Conservation (phyloP, 2,113 vertebrate genomes). For the Xerus inauris region DNA sequence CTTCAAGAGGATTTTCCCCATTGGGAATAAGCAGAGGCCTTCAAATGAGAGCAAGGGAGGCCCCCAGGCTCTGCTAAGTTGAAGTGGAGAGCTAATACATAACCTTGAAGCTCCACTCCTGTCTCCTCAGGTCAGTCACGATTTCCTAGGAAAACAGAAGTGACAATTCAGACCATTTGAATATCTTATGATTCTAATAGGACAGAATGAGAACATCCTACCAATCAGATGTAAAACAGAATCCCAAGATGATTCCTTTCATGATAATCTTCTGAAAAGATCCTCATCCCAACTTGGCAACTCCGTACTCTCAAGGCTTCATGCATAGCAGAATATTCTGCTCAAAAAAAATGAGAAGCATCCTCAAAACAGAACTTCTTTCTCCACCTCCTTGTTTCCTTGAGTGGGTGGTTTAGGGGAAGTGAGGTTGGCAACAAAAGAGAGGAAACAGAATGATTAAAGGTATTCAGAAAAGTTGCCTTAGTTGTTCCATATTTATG, state of each 20-base stretch:
- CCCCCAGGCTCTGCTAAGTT: not conserved
- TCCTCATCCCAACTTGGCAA: not conserved
- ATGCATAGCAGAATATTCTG: not conserved
- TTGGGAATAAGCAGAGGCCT: not conserved
- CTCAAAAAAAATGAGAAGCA: not conserved
- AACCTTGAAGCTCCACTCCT: not conserved
- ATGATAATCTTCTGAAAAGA: not conserved
- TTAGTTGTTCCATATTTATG: not conserved
- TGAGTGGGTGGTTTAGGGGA: not conserved
- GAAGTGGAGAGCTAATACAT: not conserved
- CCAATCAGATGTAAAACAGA: not conserved
- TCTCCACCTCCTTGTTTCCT: not conserved
- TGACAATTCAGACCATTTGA: constrained; percentile 52
- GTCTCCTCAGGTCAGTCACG: not conserved
- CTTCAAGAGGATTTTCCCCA: not conserved
- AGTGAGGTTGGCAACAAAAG: not conserved
- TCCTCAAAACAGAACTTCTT: not conserved
- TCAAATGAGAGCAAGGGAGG: not conserved
- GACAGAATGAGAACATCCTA: constrained; percentile 45
- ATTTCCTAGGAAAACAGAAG: constrained; percentile 1
- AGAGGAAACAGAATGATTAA: not conserved
- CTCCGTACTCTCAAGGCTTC: not conserved
- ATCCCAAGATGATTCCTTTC: constrained; percentile 9
- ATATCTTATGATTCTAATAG: constrained; percentile 62
- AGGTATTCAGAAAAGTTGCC: not conserved